Conservation (phyloP, 2,888 invertebrate species). For the Smittia aterrima region DNA sequence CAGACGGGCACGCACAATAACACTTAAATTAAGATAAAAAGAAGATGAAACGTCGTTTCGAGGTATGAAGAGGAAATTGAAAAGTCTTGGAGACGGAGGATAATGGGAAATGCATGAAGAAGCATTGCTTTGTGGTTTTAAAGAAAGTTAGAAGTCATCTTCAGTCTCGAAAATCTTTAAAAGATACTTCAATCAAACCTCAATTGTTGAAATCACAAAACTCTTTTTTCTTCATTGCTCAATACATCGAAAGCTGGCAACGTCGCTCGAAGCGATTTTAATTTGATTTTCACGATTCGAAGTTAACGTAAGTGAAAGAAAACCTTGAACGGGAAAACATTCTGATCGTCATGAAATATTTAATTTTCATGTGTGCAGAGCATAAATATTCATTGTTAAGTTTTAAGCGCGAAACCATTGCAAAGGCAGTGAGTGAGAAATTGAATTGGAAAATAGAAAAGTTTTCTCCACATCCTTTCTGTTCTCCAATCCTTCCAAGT, state of each 20-base stretch:
- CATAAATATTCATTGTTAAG: neutral
- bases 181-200: neutral
- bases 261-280: neutral
- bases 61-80: slow-evolving; percentile 18
- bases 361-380: neutral
- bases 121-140: neutral
- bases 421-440: too few relatives aligned
- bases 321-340: neutral
- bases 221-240: too few relatives aligned
- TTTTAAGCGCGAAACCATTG: too few relatives aligned
- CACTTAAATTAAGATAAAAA: slow-evolving; percentile 30
- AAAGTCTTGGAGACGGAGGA: neutral
- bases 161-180: neutral
- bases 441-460: too few relatives aligned
- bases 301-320: neutral
- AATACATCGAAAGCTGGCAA: neutral
- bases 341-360: neutral
- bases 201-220: neutral
- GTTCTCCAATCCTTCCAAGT: neutral
- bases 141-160: neutral
- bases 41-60: slow-evolving; percentile 24
- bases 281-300: slow-evolving; percentile 19
- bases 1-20: slow-evolving; percentile 38
- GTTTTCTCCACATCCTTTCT: neutral
- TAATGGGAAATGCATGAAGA: neutral